phyloP scores from a whole-genome alignment of 2,113 vertebrate species.

The Chionodraco myersi region DNA sequence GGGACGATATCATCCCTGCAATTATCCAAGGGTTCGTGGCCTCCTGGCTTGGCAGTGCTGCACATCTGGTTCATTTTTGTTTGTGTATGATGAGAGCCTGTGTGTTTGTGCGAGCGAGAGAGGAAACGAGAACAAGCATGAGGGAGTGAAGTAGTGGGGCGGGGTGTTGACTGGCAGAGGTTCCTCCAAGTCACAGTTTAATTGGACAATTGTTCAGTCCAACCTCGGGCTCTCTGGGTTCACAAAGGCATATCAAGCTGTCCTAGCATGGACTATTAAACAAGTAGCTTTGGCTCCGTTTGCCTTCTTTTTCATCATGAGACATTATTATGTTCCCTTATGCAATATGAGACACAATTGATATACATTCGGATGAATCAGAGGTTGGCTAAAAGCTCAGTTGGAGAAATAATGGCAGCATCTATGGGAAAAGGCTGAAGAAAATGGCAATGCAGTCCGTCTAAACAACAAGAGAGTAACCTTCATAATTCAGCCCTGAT shows the following conservation, averaged over 20 bases:
- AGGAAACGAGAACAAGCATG: constrained; percentile 2
- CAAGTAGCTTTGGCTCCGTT: constrained; percentile 27
- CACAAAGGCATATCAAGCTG: constrained; percentile 50
- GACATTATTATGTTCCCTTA: constrained; percentile 5
- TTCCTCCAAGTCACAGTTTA: constrained; percentile 64
- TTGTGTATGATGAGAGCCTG: constrained; percentile 16
- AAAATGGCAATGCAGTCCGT: neutral
- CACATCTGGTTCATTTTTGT: constrained; percentile 66
- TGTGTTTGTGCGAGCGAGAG: neutral
- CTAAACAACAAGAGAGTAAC: neutral
- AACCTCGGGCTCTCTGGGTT: constrained; percentile 48
- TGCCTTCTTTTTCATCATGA: constrained; percentile 9
- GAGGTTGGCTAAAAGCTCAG: constrained; percentile 7
- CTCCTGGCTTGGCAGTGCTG: constrained; percentile 22
- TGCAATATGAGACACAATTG: constrained; percentile 31
- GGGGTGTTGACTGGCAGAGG: constrained; percentile 33
- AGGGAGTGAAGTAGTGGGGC: constrained; percentile 7
- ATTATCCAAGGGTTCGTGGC: constrained; percentile 44
- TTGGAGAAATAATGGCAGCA: constrained; percentile 1
- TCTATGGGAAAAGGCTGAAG: constrained; percentile 1
- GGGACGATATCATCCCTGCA: constrained; percentile 48
- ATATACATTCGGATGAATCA: constrained; percentile 30
- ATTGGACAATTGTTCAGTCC: constrained; percentile 70
- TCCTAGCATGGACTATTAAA: constrained; percentile 38
- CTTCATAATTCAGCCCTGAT: constrained; percentile 5